These are phyloP conservation scores for Lethrus apterus DNA, from an alignment of 1,140 invertebrate species.

Conservation along the genomic window DNA sequence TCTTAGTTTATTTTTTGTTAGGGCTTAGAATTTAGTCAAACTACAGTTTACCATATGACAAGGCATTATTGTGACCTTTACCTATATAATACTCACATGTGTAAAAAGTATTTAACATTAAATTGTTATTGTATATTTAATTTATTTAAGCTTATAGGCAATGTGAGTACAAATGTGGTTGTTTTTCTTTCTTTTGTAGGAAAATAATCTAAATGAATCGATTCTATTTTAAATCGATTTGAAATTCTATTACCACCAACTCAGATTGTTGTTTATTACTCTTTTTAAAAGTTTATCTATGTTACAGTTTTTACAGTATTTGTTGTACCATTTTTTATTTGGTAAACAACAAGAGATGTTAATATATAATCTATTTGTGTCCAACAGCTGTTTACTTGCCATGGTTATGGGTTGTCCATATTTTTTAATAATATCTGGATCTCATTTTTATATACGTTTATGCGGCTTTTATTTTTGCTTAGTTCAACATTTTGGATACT, in stretches of 20 bases:
- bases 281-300: constrained; percentile 30
- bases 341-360: constrained; percentile 9
- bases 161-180: constrained; percentile 32
- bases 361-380: constrained; percentile 6
- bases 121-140: constrained; percentile 24
- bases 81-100: constrained; percentile 36
- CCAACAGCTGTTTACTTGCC: constrained; percentile 28
- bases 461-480: constrained; percentile 21
- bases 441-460: constrained; percentile 30
- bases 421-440: constrained; percentile 24
- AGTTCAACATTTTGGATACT: constrained; percentile 18
- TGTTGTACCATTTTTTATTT: constrained; percentile 21
- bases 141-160: constrained; percentile 19
- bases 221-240: constrained; percentile 17
- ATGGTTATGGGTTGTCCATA: constrained; percentile 36
- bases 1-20: constrained; percentile 24
- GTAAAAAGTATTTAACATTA: constrained; percentile 26
- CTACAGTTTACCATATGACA: constrained; percentile 37
- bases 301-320: constrained; percentile 28
- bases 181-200: constrained; percentile 10
- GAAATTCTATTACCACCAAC: constrained; percentile 23
- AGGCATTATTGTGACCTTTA: constrained; percentile 35
- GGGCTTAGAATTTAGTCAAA: constrained; percentile 28
- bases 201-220: constrained; percentile 13
- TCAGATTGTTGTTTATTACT: constrained; percentile 35